Percentiles rank a stretch among this genome's conserved stretches.
These are phyloP conservation scores for Drosophila affinis DNA, from an alignment of 2,888 invertebrate genomes.

Conservation along the genomic window DNA sequence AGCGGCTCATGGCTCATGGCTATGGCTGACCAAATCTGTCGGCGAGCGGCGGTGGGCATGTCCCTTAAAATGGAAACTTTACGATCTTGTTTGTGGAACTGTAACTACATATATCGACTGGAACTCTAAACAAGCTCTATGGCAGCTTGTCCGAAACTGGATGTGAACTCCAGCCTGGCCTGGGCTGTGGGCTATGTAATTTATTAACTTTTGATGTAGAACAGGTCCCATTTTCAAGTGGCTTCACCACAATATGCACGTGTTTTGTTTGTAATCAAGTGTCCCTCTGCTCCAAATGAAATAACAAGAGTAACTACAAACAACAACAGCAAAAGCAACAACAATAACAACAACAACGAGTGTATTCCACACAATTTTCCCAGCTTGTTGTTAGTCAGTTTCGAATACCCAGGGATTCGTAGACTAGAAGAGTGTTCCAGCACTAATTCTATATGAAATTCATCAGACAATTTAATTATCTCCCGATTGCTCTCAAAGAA, in stretches of 20 bases:
- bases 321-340: slow-evolving; percentile 24
- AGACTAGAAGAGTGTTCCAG: background rate
- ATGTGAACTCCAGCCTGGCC: slow-evolving; percentile 21
- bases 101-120: slow-evolving; percentile 27
- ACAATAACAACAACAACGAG: slow-evolving; percentile 34
- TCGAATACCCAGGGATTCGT: background rate
- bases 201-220: slow-evolving; percentile 28
- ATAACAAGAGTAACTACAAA: slow-evolving; percentile 29
- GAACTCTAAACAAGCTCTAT: slow-evolving; percentile 19
- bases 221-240: slow-evolving; percentile 31
- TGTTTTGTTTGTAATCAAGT: slow-evolving; percentile 39
- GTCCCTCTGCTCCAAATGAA: slow-evolving; percentile 34
- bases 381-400: slow-evolving; percentile 8
- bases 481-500: too few relatives aligned
- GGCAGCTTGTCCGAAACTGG: slow-evolving; percentile 27
- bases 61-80: slow-evolving; percentile 12
- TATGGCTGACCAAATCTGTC: background rate
- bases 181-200: slow-evolving; percentile 19
- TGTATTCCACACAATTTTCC: background rate
- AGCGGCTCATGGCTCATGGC: background rate
- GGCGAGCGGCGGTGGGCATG: background rate
- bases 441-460: background rate
- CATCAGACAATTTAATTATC: too few relatives aligned
- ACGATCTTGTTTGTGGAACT: slow-evolving; percentile 15
- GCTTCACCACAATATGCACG: slow-evolving; percentile 1